These are phyloP conservation scores for Aporophyla nigra DNA, from an alignment of 2,888 invertebrate species.

Conservation along the genomic window DNA sequence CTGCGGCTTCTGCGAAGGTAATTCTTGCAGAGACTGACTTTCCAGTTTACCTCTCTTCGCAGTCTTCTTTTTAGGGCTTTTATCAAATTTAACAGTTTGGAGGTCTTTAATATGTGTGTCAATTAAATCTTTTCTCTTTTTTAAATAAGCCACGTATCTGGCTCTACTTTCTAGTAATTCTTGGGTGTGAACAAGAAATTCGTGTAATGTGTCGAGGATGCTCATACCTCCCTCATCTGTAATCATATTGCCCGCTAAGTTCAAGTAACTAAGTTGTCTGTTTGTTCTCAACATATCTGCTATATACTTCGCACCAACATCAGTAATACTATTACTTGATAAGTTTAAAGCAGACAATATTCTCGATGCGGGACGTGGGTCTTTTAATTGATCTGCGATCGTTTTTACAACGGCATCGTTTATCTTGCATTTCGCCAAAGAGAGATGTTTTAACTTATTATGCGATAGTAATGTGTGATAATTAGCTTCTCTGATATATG, in stretches of 20 bases:
- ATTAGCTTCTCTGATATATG: conserved; percentile 72
- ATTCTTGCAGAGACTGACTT: not conserved
- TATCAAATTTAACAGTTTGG: not conserved
- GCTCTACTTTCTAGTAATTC: not conserved
- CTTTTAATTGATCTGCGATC: conserved; percentile 69
- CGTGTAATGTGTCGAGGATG: conserved; percentile 66
- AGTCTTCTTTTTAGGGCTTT: not conserved
- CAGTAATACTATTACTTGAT: conserved; percentile 79
- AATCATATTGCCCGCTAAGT: conserved; percentile 78
- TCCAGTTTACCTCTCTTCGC: not conserved
- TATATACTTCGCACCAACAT: conserved; percentile 74
- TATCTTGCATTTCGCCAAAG: conserved; percentile 78
- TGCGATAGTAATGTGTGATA: conserved; percentile 73
- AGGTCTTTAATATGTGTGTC: not conserved
- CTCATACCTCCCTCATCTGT: conserved; percentile 74
- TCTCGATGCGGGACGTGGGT: conserved; percentile 73
- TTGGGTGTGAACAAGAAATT: conserved; percentile 55
- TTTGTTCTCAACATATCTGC: conserved; percentile 76
- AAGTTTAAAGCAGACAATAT: conserved; percentile 75
- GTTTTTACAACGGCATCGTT: conserved; percentile 72
- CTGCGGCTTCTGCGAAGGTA: not conserved
- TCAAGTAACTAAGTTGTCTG: conserved; percentile 77
- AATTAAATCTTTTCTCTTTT: not conserved
- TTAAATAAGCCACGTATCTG: conserved; percentile 8
- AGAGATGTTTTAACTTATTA: conserved; percentile 72